A percentile compares a stretch with the other conserved stretches of the same genome.
These are phyloP conservation scores for Nudaria mundana DNA, from an alignment of 2,888 invertebrate species.

Conservation along the genomic window DNA sequence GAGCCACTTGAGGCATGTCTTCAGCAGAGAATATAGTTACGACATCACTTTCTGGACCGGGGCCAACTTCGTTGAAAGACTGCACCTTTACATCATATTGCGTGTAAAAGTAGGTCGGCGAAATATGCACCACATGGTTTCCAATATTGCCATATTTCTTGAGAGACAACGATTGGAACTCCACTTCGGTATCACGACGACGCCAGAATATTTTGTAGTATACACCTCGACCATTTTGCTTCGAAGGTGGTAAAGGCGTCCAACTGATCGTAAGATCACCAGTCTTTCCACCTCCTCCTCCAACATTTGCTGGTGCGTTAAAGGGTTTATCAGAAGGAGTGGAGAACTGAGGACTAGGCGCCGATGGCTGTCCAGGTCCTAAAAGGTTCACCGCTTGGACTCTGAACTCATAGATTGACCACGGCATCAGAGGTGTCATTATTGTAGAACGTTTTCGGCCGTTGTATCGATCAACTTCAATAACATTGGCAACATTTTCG, in stretches of 20 bases:
- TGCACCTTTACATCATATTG: slow-evolving; percentile 93
- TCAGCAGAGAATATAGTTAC: slow-evolving; percentile 92
- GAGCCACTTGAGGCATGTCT: slow-evolving; percentile 95
- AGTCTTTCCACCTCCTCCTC: slow-evolving; percentile 97
- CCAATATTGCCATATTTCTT: slow-evolving; percentile 89
- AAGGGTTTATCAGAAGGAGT: slow-evolving; percentile 91
- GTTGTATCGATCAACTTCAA: slow-evolving; percentile 89
- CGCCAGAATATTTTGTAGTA: slow-evolving; percentile 96
- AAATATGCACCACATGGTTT: slow-evolving; percentile 88
- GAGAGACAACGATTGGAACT: slow-evolving; percentile 87
- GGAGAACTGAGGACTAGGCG: slow-evolving; percentile 92
- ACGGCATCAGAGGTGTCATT: slow-evolving; percentile 88
- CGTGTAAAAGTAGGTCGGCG: slow-evolving; percentile 88
- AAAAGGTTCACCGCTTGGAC: slow-evolving; percentile 93
- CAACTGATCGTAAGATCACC: slow-evolving; percentile 96
- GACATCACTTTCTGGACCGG: slow-evolving; percentile 90
- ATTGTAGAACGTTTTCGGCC: slow-evolving; percentile 88
- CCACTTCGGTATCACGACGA: slow-evolving; percentile 85
- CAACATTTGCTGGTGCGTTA: slow-evolving; percentile 88
- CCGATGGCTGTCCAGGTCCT: slow-evolving; percentile 90
- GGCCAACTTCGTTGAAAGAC: slow-evolving; percentile 89
- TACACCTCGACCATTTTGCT: slow-evolving; percentile 94
- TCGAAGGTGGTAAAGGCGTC: slow-evolving; percentile 87
- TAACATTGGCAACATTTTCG: slow-evolving; percentile 83
- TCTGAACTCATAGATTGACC: slow-evolving; percentile 94